Base-by-base conservation (phyloP, 2,113 vertebrate genomes). In the Prinia subflava region DNA sequence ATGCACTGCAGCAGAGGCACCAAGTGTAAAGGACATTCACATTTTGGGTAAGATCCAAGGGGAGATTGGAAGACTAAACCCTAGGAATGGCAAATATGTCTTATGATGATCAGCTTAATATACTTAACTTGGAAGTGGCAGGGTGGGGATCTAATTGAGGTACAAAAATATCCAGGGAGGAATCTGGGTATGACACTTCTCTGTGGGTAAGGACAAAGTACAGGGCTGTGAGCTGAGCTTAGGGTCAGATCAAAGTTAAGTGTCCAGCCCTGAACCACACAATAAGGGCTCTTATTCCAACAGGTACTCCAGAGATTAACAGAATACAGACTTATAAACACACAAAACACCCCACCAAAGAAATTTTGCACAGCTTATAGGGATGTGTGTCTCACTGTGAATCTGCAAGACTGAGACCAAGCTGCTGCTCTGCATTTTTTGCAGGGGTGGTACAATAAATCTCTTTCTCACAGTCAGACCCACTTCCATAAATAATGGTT, bases 31-130 rank as follows among this genome's bases (percentile, higher is more conserved):
- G 94, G 90, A 95, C 85, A 52, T 82, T 83, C 7, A 27, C 52
- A 19, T 78, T 90, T 80, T 97, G 97, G 95, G 92, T 82, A 28
- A 83, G 77, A 68, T 94, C 97, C 97, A 98, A 80, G 90, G 79
- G 78, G 47, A 97, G 73, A 83, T 75, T 93, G 79, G 83, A 87
- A 95, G 94, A 91, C 92, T 97, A 97, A 95, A 47, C 79, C 80
- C 80, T 93, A 96, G 97, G 96, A 95, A 94, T 87, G 96, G 90
- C 79, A 96, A 89, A 4, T 30, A 95, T 50, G 84, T 85, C 87
- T 82, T 68, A 87, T 33, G 75, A 95, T 83, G 90, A 96, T 65
- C 87, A 84, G 94, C 95, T 96, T 96, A 95, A 94, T 93, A 93
- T 95, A 95, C 91, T 93, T 74, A 52, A 67, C 95, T 88, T 82